Evolutionary conservation across 64 coral and sea anemone genomes (phyloP).

Genomic region (Actinia equina): DNA sequence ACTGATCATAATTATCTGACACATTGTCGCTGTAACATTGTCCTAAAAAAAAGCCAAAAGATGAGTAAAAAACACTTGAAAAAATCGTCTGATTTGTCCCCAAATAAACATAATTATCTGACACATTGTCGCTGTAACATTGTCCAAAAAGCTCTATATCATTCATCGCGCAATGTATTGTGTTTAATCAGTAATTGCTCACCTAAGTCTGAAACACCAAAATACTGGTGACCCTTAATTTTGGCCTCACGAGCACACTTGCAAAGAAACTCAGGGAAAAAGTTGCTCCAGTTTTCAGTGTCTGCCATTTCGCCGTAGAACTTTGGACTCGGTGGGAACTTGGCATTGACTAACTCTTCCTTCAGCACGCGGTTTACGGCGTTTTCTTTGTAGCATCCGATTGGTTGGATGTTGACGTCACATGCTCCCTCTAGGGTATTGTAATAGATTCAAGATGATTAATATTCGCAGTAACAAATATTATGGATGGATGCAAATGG

Average conservation of each 20-base stretch:
- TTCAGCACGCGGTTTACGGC: neutral
- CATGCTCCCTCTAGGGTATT: neutral
- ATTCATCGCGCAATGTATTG: neutral
- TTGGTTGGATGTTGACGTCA: slow-evolving; percentile 25
- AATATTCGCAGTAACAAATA: neutral
- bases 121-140: neutral
- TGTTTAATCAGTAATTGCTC: neutral
- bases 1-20: neutral
- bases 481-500: too few relatives aligned
- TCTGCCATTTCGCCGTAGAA: slow-evolving; percentile 14
- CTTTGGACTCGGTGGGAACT: neutral
- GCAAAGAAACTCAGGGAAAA: slow-evolving; percentile 45
- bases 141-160: neutral
- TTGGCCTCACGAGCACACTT: slow-evolving; percentile 39
- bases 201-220: slow-evolving; percentile 41
- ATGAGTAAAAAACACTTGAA: neutral
- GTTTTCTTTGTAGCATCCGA: slow-evolving; percentile 43
- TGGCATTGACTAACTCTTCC: slow-evolving; percentile 27
- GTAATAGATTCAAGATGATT: neutral
- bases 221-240: neutral
- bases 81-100: too few relatives aligned
- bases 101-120: too few relatives aligned
- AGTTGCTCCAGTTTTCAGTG: neutral
- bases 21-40: neutral
- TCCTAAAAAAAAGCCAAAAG: neutral